Evolutionary conservation across 2,797 vertebrate species (phyloP).

Genomic region (Rhinichthys osculus): DNA sequence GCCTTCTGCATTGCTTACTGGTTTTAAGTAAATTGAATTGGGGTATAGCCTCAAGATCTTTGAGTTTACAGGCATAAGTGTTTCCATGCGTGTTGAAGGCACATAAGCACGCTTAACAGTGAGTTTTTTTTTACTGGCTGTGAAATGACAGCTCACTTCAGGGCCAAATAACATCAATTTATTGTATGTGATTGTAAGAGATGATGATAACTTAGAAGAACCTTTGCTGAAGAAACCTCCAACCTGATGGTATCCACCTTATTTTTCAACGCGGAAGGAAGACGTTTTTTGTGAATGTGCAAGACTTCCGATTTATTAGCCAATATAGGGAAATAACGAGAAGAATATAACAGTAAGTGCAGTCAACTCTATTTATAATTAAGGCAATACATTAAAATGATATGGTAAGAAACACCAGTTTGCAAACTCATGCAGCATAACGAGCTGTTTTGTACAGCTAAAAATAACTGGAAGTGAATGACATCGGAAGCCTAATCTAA

Average conservation of each 20-base stretch:
- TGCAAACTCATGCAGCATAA: too few species aligned
- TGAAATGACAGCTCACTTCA: constrained; percentile 35
- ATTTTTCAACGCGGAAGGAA: too few species aligned
- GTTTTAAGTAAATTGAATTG: constrained; percentile 68
- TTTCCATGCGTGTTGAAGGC: neutral
- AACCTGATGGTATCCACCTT: neutral
- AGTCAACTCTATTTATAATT: too few species aligned
- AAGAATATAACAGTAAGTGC: too few species aligned
- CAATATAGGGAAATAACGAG: too few species aligned
- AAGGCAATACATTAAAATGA: too few species aligned
- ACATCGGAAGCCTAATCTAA: too few species aligned
- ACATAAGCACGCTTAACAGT: constrained; percentile 10
- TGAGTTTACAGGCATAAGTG: neutral
- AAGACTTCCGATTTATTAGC: too few species aligned
- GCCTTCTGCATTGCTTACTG: constrained; percentile 60
- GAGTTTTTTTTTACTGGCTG: constrained; percentile 36
- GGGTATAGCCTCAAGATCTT: constrained; percentile 43
- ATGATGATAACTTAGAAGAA: neutral
- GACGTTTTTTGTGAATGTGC: too few species aligned
- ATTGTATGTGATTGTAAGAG: constrained; percentile 19
- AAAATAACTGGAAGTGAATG: too few species aligned
- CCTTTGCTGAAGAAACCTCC: neutral
- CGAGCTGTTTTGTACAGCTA: too few species aligned
- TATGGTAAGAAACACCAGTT: too few species aligned
- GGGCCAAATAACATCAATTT: constrained; percentile 24